Base-by-base conservation (phyloP, 1,140 invertebrate species). In the Eriocheir sinensis region DNA sequence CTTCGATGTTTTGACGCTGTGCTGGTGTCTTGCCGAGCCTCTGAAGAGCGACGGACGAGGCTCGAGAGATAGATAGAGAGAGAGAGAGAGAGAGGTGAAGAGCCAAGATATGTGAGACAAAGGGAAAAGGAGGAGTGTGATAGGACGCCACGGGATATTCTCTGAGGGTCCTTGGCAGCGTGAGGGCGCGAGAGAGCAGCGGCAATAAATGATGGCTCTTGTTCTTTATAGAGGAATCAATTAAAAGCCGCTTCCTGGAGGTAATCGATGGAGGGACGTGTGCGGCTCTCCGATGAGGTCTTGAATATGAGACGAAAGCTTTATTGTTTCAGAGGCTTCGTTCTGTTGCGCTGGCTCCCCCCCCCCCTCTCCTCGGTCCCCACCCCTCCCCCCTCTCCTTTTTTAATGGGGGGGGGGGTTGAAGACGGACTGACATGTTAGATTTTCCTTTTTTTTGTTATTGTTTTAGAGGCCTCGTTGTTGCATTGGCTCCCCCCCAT, bases 1-100 rank as follows among this genome's bases (percentile, higher is more conserved):
- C 86, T 90, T 44, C 80, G 36, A n/a, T 41, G 93, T 89, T 90
- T 80, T 89, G 93, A 72, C 90, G 86, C 34, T 89, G 93, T 79
- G 53, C 90, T 40, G 93, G 86, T 89, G 93, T 36, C 90, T 90
- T 81, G 88, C 38, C 80, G 85, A 79, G 32, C 93, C 72, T 30
- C 88, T 40, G 41, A 36, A n/a, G 93, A 88, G 85, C 80, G 60
- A 94, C 90, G 80, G 60, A 83, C 89, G 88, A 89, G 86, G 92
- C 88, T 53, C 48, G 34, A 44, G 60, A 72, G 60, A 72, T 21
- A 72, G 60, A 72, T 21, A 72, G 60, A 72, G 60, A 72, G 83
- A 41, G 83, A 86, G 83, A 41, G 83, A 21, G 83, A n/a, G 83
- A n/a, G n/a, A 9, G 4, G 21, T 72, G 4, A 21, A n/a, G 6